These are phyloP conservation scores for Globodera rostochiensis DNA, from an alignment of 1,140 invertebrate species.

Conservation along the genomic window DNA sequence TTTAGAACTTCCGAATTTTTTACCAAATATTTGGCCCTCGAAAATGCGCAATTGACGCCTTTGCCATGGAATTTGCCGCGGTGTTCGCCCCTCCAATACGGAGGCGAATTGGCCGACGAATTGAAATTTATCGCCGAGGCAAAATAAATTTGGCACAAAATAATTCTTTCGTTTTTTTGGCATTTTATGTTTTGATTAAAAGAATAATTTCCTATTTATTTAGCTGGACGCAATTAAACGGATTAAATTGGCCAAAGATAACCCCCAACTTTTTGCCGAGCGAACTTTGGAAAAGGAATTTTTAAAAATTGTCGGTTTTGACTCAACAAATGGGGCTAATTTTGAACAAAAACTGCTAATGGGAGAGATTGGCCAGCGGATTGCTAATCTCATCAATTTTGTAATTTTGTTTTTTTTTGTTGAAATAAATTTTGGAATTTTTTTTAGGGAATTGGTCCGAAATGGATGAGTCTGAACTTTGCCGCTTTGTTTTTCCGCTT, in stretches of 20 bases:
- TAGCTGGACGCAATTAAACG: background rate
- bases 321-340: background rate
- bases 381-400: conserved; percentile 26
- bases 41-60: conserved; percentile 23
- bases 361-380: conserved; percentile 31
- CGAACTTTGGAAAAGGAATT: conserved; percentile 4
- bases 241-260: background rate
- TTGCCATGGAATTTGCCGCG: conserved; percentile 33
- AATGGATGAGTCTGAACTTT: conserved; percentile 32
- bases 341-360: conserved; percentile 1
- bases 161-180: background rate
- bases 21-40: conserved; percentile 32
- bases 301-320: conserved; percentile 17
- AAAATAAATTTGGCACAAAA: background rate
- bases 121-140: conserved; percentile 20
- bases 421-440: background rate
- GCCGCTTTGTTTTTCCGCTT: conserved; percentile 33
- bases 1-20: conserved; percentile 31
- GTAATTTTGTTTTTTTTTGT: conserved; percentile 1
- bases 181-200: background rate
- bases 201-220: background rate
- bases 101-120: conserved; percentile 8
- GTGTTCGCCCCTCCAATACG: background rate
- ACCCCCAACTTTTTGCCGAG: background rate
- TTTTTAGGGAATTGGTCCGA: conserved; percentile 25